Percentiles rank a stretch among this genome's conserved stretches.
Conservation (phyloP, 2,888 invertebrate species). For the Ormyrus labotus region DNA sequence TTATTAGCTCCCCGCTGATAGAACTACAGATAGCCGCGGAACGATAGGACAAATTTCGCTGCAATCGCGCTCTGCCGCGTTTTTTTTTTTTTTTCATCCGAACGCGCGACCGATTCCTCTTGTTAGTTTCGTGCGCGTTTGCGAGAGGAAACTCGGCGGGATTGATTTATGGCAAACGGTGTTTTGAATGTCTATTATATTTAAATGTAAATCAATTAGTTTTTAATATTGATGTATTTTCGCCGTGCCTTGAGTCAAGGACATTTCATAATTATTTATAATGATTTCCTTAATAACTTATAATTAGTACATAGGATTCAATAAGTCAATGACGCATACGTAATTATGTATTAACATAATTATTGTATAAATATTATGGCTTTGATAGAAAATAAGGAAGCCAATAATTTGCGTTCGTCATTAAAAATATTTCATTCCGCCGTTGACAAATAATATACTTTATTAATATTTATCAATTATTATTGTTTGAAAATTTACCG, state of each 20-base stretch:
- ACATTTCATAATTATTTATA: conserved; percentile 28
- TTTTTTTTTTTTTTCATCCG: too few species aligned
- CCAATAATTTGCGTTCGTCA: conserved; percentile 29
- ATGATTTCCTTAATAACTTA: conserved; percentile 53
- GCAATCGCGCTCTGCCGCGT: too few species aligned
- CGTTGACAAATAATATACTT: not conserved
- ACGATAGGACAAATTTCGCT: too few species aligned
- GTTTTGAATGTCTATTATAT: not conserved
- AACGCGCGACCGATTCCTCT: not conserved
- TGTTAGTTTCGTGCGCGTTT: not conserved
- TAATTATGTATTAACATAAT: conserved; percentile 34
- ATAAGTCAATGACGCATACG: conserved; percentile 27
- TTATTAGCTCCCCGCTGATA: too few species aligned
- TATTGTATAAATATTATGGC: conserved; percentile 15
- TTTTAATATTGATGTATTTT: conserved; percentile 8
- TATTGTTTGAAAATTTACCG: not conserved
- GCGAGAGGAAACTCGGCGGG: not conserved
- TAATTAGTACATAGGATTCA: conserved; percentile 40
- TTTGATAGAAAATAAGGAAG: conserved; percentile 49
- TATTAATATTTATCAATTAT: conserved; percentile 20
- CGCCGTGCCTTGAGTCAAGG: conserved; percentile 34
- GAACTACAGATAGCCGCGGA: too few species aligned
- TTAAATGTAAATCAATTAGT: conserved; percentile 4
- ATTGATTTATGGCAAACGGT: not conserved
- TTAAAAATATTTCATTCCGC: not conserved